Conservation (phyloP, 2,113 vertebrate species). For the Hiodon tergisus region DNA sequence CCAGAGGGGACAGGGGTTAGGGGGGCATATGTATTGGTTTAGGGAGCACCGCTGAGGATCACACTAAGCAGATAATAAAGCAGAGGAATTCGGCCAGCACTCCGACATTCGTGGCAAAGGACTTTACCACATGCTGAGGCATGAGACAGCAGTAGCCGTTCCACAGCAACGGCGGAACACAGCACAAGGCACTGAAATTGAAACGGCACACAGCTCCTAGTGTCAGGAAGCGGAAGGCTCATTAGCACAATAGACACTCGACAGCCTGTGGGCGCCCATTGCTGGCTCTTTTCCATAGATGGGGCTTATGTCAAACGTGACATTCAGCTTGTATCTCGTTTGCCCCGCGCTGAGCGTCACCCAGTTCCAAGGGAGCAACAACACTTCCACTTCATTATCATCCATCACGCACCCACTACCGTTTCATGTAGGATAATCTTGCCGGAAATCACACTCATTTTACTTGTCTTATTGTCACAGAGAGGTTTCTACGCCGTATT, state of each 20-base stretch:
- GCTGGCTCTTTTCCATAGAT: too few relatives aligned
- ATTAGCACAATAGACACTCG: not conserved
- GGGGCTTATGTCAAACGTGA: too few relatives aligned
- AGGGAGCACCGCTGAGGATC: not conserved
- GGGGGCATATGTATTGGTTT: not conserved
- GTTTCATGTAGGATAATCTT: not conserved
- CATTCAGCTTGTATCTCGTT: not conserved
- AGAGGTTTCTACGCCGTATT: not conserved
- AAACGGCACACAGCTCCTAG: not conserved
- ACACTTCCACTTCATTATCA: not conserved
- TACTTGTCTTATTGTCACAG: not conserved
- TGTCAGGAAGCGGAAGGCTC: not conserved
- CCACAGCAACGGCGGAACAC: too few relatives aligned
- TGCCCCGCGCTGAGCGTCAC: not conserved
- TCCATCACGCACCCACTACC: not conserved
- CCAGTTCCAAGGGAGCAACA: not conserved
- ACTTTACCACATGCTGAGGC: too few relatives aligned
- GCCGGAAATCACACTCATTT: not conserved
- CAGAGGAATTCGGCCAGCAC: not conserved
- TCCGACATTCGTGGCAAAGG: not conserved
- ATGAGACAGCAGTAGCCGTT: too few relatives aligned
- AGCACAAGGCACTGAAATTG: too few relatives aligned
- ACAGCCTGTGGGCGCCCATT: too few relatives aligned
- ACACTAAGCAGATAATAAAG: not conserved
- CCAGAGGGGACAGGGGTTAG: too few relatives aligned